These are phyloP conservation scores for Morbakka virulenta DNA, from an alignment of 30 jellyfish, hydroid and myxozoan species.

Conservation along the genomic window DNA sequence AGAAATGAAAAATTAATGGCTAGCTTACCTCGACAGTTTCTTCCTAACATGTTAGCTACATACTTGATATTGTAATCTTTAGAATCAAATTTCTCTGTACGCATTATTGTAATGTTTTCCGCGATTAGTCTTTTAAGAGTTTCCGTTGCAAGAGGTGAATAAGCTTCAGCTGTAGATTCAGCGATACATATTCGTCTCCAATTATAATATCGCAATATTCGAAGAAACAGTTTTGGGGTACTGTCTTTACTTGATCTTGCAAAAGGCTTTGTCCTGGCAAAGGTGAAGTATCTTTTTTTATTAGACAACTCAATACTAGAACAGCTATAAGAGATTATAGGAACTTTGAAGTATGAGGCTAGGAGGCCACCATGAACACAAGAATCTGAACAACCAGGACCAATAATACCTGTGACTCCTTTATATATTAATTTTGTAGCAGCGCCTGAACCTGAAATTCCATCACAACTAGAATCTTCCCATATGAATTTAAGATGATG, in stretches of 20 bases:
- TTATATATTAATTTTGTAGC: constrained; percentile 52
- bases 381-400: constrained; percentile 79
- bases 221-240: constrained; percentile 63
- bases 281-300: constrained; percentile 54
- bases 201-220: constrained; percentile 32
- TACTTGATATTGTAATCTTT: constrained; percentile 19
- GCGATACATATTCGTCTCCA: constrained; percentile 75
- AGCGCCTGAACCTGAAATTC: constrained; percentile 70
- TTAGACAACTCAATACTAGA: constrained; percentile 66
- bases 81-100: constrained; percentile 40
- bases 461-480: constrained; percentile 64
- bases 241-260: constrained; percentile 69
- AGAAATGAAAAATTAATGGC: neutral
- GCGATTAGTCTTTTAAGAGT: constrained; percentile 28
- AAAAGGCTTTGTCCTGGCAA: constrained; percentile 83
- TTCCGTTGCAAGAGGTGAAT: constrained; percentile 56
- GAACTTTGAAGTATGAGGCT: constrained; percentile 63
- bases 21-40: constrained; percentile 69
- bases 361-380: constrained; percentile 79
- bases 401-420: constrained; percentile 61
- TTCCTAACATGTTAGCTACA: constrained; percentile 19
- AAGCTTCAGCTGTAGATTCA: constrained; percentile 57
- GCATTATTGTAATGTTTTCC: constrained; percentile 33
- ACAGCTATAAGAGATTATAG: constrained; percentile 83
- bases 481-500: constrained; percentile 17